Evolutionary conservation across 2,888 invertebrate genomes (phyloP), one percentile per base, ranked within the genome.

Genomic region (Volucella inanis): DNA sequence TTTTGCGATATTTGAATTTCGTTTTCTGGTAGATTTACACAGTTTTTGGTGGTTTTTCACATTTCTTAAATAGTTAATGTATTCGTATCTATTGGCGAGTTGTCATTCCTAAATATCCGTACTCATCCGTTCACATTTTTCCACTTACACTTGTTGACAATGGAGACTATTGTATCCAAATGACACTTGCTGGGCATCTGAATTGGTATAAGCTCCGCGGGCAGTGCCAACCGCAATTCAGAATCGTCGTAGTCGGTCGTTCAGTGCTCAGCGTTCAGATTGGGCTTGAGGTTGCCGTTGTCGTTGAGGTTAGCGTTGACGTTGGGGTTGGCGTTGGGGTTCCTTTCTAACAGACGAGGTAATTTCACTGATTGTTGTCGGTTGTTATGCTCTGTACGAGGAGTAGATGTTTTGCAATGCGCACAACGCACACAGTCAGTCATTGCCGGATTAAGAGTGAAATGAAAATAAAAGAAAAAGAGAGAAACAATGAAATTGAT

Each of bases 91-190:
- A 80, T 67, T 80, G 72, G 76, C 67, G 85, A 67, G 61, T 77
- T 72, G 77, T 81, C 81, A 81, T 81, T 70, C 75, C 55, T 52
- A 83, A 62, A 41, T 67, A 65, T 49, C 65, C 80, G 72, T 61
- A 68, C 67, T 85, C 71, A 85, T 67, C 85, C 85, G 85, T 77
- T 85, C 72, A 85, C 85, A 85, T 85, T 71, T 80, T 85, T 85
- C 85, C 85, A 85, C 81, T 85, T 85, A 80, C 76, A 85, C 80
- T 85, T 81, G 85, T 85, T 85, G 85, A 81, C 72, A 81, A 81
- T 77, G 81, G 70, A 54, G 76, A 81, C 76, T 75, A 39, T 84
- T 75, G 70, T 80, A 70, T 84, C 80, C 71, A 80, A 71, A 84
- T 64, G 81, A 49, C 71, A 77, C 67, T 85, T 71, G 76, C 81